A percentile compares a stretch with the other conserved stretches of the same genome.
phyloP scores from a whole-genome alignment of 1,140 invertebrate species.

The Plectus sambesii region DNA sequence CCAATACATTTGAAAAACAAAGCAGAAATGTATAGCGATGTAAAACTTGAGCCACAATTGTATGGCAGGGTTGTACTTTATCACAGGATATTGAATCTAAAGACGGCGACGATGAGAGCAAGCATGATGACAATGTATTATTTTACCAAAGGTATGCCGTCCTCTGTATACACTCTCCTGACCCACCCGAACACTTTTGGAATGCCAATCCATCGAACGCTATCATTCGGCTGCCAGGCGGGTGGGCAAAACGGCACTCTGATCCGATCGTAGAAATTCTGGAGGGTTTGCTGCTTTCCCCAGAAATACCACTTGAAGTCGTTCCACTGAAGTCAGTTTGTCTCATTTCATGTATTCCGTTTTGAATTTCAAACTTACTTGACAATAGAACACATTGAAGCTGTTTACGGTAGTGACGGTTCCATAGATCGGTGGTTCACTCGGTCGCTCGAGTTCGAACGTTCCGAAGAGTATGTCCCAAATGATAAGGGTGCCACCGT shows the following conservation, averaged over 20 bases:
- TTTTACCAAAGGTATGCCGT: conserved; percentile 34
- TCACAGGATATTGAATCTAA: conserved; percentile 28
- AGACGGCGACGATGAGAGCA: not conserved
- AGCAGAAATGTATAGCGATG: conserved; percentile 32
- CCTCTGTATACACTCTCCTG: conserved; percentile 26
- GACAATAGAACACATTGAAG: conserved; percentile 51
- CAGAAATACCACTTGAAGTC: conserved; percentile 31
- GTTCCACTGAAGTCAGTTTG: conserved; percentile 29
- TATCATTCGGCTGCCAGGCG: conserved; percentile 35
- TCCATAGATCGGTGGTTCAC: conserved; percentile 53
- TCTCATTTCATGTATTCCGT: not conserved
- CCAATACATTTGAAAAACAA: conserved; percentile 20
- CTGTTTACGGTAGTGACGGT: conserved; percentile 50
- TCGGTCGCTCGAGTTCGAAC: conserved; percentile 50
- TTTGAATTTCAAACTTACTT: conserved; percentile 43
- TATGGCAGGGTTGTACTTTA: conserved; percentile 38
- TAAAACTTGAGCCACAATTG: conserved; percentile 32
- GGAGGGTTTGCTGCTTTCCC: conserved; percentile 36
- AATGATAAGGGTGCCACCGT: conserved; percentile 56
- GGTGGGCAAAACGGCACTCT: conserved; percentile 40
- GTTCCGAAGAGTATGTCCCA: conserved; percentile 54
- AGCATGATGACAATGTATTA: conserved; percentile 12
- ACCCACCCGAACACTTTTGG: conserved; percentile 45
- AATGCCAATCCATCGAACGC: conserved; percentile 30
- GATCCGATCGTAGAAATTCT: conserved; percentile 30